Conservation (phyloP, 2,113 vertebrate genomes). For the Neolamprologus toae region DNA sequence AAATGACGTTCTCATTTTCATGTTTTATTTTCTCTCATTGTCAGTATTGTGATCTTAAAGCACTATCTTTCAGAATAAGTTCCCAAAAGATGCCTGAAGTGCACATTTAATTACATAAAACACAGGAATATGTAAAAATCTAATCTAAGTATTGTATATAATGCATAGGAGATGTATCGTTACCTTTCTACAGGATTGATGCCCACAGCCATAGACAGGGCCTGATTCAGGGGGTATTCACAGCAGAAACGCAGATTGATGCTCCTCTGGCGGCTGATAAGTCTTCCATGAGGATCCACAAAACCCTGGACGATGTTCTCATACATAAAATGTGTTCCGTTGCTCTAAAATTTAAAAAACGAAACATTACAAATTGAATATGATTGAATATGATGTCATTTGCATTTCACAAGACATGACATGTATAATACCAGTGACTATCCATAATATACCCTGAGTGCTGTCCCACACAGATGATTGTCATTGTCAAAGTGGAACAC, state of each 20-base stretch:
- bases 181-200: slow-evolving; percentile 60
- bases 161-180: background rate
- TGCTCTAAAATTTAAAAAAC: slow-evolving; percentile 10
- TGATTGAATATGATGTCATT: background rate
- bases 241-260: slow-evolving; percentile 30
- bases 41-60: background rate
- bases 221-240: slow-evolving; percentile 20
- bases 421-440: background rate
- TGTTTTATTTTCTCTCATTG: background rate
- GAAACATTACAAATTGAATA: background rate
- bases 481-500: slow-evolving; percentile 56
- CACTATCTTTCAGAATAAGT: background rate
- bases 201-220: slow-evolving; percentile 15
- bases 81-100: background rate
- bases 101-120: background rate
- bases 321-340: slow-evolving; percentile 45
- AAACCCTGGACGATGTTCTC: slow-evolving; percentile 22
- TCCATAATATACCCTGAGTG: slow-evolving; percentile 21
- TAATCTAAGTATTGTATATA: background rate
- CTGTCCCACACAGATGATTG: slow-evolving; percentile 49
- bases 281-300: background rate
- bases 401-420: background rate
- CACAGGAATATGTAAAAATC: background rate
- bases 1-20: background rate
- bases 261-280: slow-evolving; percentile 21